These are phyloP conservation scores for Venustoraphidia nigricollis DNA, from an alignment of 2,888 invertebrate species.

Conservation along the genomic window DNA sequence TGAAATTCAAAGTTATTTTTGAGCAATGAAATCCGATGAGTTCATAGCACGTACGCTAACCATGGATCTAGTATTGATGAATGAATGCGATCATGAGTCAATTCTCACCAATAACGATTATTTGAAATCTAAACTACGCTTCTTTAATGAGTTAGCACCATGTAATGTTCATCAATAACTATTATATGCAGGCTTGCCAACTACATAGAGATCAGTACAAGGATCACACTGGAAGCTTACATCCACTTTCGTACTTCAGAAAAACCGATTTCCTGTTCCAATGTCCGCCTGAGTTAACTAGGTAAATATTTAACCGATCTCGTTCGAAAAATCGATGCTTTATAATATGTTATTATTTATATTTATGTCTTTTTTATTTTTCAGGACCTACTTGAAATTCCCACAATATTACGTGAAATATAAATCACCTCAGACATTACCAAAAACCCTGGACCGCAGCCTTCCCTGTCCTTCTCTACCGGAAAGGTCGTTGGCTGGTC, in stretches of 20 bases:
- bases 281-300: slow-evolving; percentile 38
- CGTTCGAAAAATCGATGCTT: neutral
- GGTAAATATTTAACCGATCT: slow-evolving; percentile 16
- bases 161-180: too few species aligned
- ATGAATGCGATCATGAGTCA: neutral
- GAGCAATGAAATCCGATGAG: too few species aligned
- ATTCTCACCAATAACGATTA: too few species aligned
- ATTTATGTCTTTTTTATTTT: slow-evolving; percentile 8
- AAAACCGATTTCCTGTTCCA: slow-evolving; percentile 33
- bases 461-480: slow-evolving; percentile 36
- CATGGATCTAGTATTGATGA: neutral
- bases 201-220: slow-evolving; percentile 44
- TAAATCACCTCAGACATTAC: slow-evolving; percentile 39
- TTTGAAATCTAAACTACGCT: too few species aligned
- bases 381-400: slow-evolving; percentile 36
- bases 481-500: slow-evolving; percentile 36
- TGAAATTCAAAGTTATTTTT: too few species aligned
- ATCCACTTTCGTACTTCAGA: slow-evolving; percentile 41
- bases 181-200: slow-evolving; percentile 33
- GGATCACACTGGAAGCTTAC: slow-evolving; percentile 37
- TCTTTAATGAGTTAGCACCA: too few species aligned
- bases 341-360: too few species aligned
- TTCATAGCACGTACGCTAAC: too few species aligned
- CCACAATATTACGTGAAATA: slow-evolving; percentile 41
- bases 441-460: slow-evolving; percentile 32